Base-by-base conservation (phyloP, 2,797 vertebrate species). In the Pachyuromys duprasi region DNA sequence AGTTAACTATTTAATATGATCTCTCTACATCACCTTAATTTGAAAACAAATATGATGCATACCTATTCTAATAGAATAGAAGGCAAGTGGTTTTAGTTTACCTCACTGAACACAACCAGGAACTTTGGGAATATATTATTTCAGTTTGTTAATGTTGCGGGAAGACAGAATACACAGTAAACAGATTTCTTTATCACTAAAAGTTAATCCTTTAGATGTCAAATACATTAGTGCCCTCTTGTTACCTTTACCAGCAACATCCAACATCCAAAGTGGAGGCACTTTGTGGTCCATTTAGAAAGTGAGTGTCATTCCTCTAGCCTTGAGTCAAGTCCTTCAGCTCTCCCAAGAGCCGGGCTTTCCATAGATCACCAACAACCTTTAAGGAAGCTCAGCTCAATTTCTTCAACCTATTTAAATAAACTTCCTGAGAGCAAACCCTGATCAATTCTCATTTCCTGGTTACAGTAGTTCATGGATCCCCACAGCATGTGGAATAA, bases 121-220 rank as follows among this genome's bases (percentile, higher is more conserved):
- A 8, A 3, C 75, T 95, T 91, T 93, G 45, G 80, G 62, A 92
- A 45, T 80, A 62, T 31, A 33, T 79, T 36, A 49, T 93, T 57
- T 96, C 8, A 49, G 63, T 95, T 65, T 14, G 22, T 63, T n/a
- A 90, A 53, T 63, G 57, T 86, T 55, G 1, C 24, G 39, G 2
- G 8, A 55, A 88, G 87, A 74, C 2, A 78, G 95, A 95, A 91
- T 15, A 93, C 62, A 3, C 13, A 79, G 86, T 91, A 89, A 89
- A 60, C 3, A 45, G 70, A 84, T 62, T 80, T 92, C 53, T 79
- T 33, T 18, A 90, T 76, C 33, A 88, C 13, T 76, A 67, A 92
- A 95, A 96, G 3, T 39, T 89, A 82, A 80, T 67, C 5, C 33
- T 93, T 78, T 88, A 76, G 74, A 89, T 74, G 36, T 81, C n/a